Conservation (phyloP, 2,888 invertebrate genomes). For the Bursaphelenchus okinawaensis region DNA sequence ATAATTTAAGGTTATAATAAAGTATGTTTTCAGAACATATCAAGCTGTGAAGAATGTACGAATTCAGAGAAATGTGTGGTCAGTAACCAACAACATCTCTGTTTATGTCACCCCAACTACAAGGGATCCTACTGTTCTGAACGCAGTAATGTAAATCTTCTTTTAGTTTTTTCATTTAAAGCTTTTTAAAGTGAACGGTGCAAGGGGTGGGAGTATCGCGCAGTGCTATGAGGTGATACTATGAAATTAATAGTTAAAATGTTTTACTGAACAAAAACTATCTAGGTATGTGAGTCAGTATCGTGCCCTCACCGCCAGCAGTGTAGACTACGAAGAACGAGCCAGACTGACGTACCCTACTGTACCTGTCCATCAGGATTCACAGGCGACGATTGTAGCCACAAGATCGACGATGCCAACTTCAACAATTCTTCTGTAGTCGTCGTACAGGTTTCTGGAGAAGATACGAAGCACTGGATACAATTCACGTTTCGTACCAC, state of each 20-base stretch:
- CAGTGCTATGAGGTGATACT: no score
- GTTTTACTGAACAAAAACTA: not conserved
- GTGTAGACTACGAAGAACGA: slow-evolving; percentile 19
- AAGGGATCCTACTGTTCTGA: slow-evolving; percentile 21
- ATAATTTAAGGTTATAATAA: not conserved
- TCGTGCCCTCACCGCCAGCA: slow-evolving; percentile 16
- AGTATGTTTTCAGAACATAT: slow-evolving; percentile 21
- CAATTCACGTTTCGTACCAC: slow-evolving; percentile 48
- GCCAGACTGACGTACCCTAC: slow-evolving; percentile 1
- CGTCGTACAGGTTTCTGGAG: slow-evolving; percentile 30
- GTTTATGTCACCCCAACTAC: slow-evolving; percentile 22
- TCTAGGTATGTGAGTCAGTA: slow-evolving; percentile 19
- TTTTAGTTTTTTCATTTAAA: no score
- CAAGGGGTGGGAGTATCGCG: no score
- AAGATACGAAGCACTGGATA: slow-evolving; percentile 14
- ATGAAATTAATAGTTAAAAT: slow-evolving; percentile 7
- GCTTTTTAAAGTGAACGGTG: no score
- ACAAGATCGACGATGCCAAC: slow-evolving; percentile 29
- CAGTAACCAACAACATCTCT: slow-evolving; percentile 12
- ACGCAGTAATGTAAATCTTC: not conserved
- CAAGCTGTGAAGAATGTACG: slow-evolving; percentile 26
- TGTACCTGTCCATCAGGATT: slow-evolving; percentile 25
- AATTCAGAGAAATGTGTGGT: slow-evolving; percentile 26
- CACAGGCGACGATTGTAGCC: slow-evolving; percentile 34
- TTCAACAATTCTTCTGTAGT: slow-evolving; percentile 38